phyloP scores from a whole-genome alignment of 2,797 vertebrate genomes.

The Darevskia nairensis region DNA sequence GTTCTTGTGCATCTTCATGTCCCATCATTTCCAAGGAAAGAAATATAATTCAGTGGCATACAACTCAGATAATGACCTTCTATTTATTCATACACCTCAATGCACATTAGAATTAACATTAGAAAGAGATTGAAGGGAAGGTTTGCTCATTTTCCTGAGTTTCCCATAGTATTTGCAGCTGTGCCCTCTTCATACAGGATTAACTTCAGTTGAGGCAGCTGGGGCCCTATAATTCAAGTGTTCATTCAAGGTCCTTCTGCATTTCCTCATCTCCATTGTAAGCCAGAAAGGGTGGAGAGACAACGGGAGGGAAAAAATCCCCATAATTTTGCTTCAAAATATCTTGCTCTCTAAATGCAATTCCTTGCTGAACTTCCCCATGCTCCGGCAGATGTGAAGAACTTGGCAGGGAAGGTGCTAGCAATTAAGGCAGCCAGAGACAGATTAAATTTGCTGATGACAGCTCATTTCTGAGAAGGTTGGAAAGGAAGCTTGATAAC shows the following conservation, averaged over 20 bases:
- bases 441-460: constrained; percentile 78
- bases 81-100: constrained; percentile 6
- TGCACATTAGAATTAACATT: constrained; percentile 44
- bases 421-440: constrained; percentile 73
- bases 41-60: constrained; percentile 20
- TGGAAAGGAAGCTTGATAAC: constrained; percentile 75
- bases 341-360: neutral
- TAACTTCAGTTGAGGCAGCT: constrained; percentile 52
- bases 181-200: constrained; percentile 41
- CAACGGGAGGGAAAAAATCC: neutral
- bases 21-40: neutral
- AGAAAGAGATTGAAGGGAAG: constrained; percentile 9
- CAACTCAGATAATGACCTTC: constrained; percentile 31
- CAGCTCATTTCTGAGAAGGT: constrained; percentile 77
- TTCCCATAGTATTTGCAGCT: constrained; percentile 38
- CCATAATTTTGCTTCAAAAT: neutral
- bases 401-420: constrained; percentile 65
- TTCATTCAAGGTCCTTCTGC: constrained; percentile 57
- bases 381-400: constrained; percentile 55
- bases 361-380: constrained; percentile 50
- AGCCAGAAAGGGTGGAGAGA: constrained; percentile 31
- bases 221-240: constrained; percentile 64
- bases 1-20: too few relatives aligned
- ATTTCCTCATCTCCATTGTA: constrained; percentile 54
- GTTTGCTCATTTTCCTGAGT: constrained; percentile 31